These are phyloP conservation scores for Trematomus loennbergii DNA, from an alignment of 2,113 vertebrate genomes.

Conservation along the genomic window DNA sequence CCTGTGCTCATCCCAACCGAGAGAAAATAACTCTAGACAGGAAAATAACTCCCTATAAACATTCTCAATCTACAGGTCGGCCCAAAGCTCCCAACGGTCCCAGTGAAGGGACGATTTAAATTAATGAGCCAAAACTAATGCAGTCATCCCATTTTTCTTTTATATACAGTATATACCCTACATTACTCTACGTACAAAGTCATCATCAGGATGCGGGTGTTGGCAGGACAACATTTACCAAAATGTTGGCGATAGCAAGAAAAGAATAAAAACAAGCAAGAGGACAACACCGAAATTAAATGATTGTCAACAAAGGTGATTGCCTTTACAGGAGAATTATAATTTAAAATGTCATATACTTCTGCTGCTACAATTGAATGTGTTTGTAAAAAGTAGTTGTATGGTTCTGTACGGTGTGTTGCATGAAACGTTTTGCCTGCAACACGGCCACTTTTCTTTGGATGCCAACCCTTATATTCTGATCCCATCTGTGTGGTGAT, in stretches of 20 bases:
- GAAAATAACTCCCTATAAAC: slow-evolving; percentile 76
- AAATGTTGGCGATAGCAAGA: slow-evolving; percentile 33
- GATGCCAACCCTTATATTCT: slow-evolving; percentile 67
- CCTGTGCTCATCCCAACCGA: slow-evolving; percentile 62
- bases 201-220: slow-evolving; percentile 54
- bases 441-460: slow-evolving; percentile 77
- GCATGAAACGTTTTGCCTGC: slow-evolving; percentile 44
- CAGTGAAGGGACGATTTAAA: slow-evolving; percentile 70
- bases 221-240: slow-evolving; percentile 60
- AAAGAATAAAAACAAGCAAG: slow-evolving; percentile 28
- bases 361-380: slow-evolving; percentile 76
- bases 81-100: slow-evolving; percentile 53
- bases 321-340: slow-evolving; percentile 77
- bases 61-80: slow-evolving; percentile 70
- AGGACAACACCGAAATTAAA: slow-evolving; percentile 69
- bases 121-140: slow-evolving; percentile 76
- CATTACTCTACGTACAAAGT: slow-evolving; percentile 68
- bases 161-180: slow-evolving; percentile 81
- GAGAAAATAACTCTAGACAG: slow-evolving; percentile 74
- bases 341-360: slow-evolving; percentile 68
- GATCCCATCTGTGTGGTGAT: slow-evolving; percentile 51
- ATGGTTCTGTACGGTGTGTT: slow-evolving; percentile 28
- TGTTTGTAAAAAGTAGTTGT: slow-evolving; percentile 44
- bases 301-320: slow-evolving; percentile 82
- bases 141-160: slow-evolving; percentile 70